These are phyloP conservation scores for Helarctos malayanus DNA, from an alignment of 2,797 vertebrate genomes.

Conservation along the genomic window DNA sequence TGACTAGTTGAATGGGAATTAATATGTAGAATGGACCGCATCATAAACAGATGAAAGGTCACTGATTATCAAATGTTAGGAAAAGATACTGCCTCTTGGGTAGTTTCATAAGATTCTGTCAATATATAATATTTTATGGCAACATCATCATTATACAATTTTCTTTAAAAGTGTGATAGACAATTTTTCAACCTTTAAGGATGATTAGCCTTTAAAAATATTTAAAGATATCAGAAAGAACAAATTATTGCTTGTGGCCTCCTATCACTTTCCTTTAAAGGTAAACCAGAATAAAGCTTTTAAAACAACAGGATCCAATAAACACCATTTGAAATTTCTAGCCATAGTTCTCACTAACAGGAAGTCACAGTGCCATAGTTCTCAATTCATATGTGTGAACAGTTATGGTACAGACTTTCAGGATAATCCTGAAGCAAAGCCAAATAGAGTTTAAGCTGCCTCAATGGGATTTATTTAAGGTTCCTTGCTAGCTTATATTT, in stretches of 20 bases:
- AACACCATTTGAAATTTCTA: conserved; percentile 41
- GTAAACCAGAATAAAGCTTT: conserved; percentile 50
- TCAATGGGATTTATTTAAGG: neutral
- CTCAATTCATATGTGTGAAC: conserved; percentile 35
- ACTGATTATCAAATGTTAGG: neutral
- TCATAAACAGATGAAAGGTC: neutral
- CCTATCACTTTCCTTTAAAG: conserved; percentile 57
- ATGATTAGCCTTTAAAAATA: conserved; percentile 64
- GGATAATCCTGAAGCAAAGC: conserved; percentile 38
- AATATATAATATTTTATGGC: neutral
- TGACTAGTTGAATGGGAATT: conserved; percentile 7
- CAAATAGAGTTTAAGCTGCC: neutral
- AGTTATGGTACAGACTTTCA: neutral
- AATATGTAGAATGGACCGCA: neutral
- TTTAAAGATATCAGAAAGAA: conserved; percentile 58
- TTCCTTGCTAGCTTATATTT: neutral
- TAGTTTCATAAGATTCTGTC: conserved; percentile 16
- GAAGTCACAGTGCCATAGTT: neutral
- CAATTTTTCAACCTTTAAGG: conserved; percentile 64
- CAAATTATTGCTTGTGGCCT: neutral
- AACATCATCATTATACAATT: conserved; percentile 23
- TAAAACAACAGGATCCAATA: conserved; percentile 25
- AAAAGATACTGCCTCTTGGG: neutral
- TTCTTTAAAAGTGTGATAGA: conserved; percentile 32
- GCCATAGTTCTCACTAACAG: conserved; percentile 1